A percentile compares a stretch with the other conserved stretches of the same genome.
These are phyloP conservation scores for Pemphredon lugubris DNA, from an alignment of 2,888 invertebrate genomes.

Conservation along the genomic window DNA sequence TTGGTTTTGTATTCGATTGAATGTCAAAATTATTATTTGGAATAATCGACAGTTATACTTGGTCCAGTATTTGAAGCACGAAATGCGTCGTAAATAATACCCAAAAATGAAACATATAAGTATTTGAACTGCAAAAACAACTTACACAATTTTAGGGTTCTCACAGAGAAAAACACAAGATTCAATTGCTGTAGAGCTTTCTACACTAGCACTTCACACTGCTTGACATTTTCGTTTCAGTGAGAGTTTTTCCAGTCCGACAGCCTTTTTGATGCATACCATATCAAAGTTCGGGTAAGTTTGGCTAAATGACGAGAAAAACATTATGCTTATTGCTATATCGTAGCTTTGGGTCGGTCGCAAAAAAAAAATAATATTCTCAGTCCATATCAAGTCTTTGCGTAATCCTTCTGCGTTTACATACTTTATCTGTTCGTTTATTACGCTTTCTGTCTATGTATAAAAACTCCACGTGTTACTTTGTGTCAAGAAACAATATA, in stretches of 20 bases:
- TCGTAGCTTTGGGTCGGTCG: constrained; percentile 74
- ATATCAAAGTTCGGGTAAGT: constrained; percentile 89
- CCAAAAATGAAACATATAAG: too few relatives aligned
- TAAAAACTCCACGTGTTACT: neutral
- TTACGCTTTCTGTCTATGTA: constrained; percentile 7
- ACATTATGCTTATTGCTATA: constrained; percentile 70
- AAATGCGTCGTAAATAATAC: too few relatives aligned
- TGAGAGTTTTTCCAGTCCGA: constrained; percentile 86
- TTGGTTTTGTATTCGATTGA: too few relatives aligned
- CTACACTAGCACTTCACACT: constrained; percentile 75
- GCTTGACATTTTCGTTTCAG: constrained; percentile 85
- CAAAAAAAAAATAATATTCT: constrained; percentile 52
- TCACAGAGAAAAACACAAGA: constrained; percentile 46
- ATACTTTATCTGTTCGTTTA: constrained; percentile 14
- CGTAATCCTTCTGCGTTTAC: constrained; percentile 13
- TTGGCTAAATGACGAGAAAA: constrained; percentile 74
- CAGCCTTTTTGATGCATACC: constrained; percentile 88
- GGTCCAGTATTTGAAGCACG: too few relatives aligned
- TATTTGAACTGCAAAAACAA: too few relatives aligned
- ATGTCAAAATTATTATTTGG: too few relatives aligned
- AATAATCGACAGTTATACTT: too few relatives aligned
- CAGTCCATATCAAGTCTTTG: constrained; percentile 1
- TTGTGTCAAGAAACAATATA: neutral
- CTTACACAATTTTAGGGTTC: too few relatives aligned
- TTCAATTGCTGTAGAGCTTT: constrained; percentile 68